These are phyloP conservation scores for Sycophaga agraensis DNA, from an alignment of 1,140 invertebrate genomes.

Conservation along the genomic window DNA sequence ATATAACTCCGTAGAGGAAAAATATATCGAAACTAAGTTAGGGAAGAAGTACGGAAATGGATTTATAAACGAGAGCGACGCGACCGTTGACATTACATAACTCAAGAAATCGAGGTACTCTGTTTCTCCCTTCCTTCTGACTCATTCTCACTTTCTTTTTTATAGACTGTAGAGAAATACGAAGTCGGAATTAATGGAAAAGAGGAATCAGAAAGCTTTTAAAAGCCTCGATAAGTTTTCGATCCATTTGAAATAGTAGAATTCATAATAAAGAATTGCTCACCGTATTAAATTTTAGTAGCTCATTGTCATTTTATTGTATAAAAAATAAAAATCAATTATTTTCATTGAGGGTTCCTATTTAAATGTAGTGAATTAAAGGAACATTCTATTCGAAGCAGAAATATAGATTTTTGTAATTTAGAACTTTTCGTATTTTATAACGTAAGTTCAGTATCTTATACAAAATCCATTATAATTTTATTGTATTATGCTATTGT, in stretches of 20 bases:
- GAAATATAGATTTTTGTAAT: too few relatives aligned
- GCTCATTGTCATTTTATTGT: too few relatives aligned
- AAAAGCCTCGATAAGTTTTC: background rate
- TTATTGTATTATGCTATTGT: too few relatives aligned
- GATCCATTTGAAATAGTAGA: background rate
- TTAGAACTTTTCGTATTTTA: too few relatives aligned
- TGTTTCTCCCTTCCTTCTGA: background rate
- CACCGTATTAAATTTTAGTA: too few relatives aligned
- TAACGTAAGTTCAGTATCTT: too few relatives aligned
- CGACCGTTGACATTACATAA: constrained; percentile 21
- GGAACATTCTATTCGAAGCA: too few relatives aligned
- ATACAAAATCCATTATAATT: too few relatives aligned
- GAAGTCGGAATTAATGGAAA: background rate
- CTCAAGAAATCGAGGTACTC: background rate
- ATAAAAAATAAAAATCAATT: too few relatives aligned
- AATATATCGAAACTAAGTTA: constrained; percentile 11
- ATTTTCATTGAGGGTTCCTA: too few relatives aligned
- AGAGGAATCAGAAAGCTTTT: background rate
- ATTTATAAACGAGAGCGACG: constrained; percentile 14
- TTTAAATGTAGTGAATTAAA: too few relatives aligned
- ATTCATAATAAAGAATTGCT: too few relatives aligned
- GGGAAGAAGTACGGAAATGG: constrained; percentile 9
- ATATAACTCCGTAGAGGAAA: background rate
- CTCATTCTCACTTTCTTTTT: background rate
- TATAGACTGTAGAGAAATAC: constrained; percentile 4